phyloP scores from a whole-genome alignment of 1,140 invertebrate species.

The Goniozus legneri region DNA sequence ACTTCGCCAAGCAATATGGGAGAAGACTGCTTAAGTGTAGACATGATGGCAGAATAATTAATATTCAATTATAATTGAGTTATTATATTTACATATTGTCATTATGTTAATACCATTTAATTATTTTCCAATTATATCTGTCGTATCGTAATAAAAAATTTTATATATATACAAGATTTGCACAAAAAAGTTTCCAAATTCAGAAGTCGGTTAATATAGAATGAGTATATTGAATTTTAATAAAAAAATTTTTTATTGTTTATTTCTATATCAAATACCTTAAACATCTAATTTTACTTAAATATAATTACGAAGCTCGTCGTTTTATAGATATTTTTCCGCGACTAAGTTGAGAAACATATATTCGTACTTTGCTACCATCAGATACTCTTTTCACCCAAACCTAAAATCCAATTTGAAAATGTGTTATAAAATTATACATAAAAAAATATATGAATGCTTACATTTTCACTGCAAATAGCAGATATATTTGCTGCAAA shows the following conservation, averaged over 20 bases:
- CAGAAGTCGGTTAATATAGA: too few species aligned
- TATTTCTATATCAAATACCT: too few species aligned
- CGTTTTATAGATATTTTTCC: constrained; percentile 87
- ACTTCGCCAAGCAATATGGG: constrained; percentile 71
- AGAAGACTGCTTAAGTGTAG: constrained; percentile 66
- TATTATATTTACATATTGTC: constrained; percentile 26
- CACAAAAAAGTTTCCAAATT: neutral
- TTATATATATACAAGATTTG: constrained; percentile 23
- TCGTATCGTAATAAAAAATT: constrained; percentile 30
- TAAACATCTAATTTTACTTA: too few species aligned
- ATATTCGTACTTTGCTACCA: constrained; percentile 78
- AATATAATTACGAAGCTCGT: constrained; percentile 61
- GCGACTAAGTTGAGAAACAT: constrained; percentile 75
- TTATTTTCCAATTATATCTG: constrained; percentile 24
- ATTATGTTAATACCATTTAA: constrained; percentile 23
- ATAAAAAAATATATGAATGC: constrained; percentile 35
- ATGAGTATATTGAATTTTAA: too few species aligned
- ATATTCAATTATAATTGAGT: constrained; percentile 19
- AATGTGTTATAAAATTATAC: constrained; percentile 10
- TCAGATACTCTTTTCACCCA: constrained; percentile 85
- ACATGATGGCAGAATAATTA: constrained; percentile 55
- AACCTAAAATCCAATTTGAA: constrained; percentile 63
- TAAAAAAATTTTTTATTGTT: too few species aligned
- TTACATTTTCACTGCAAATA: constrained; percentile 83
- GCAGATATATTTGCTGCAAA: constrained; percentile 84